A percentile compares a stretch with the other conserved stretches of the same genome.
These are phyloP conservation scores for Rhincodon typus DNA, from an alignment of 2,797 vertebrate species.

Conservation along the genomic window DNA sequence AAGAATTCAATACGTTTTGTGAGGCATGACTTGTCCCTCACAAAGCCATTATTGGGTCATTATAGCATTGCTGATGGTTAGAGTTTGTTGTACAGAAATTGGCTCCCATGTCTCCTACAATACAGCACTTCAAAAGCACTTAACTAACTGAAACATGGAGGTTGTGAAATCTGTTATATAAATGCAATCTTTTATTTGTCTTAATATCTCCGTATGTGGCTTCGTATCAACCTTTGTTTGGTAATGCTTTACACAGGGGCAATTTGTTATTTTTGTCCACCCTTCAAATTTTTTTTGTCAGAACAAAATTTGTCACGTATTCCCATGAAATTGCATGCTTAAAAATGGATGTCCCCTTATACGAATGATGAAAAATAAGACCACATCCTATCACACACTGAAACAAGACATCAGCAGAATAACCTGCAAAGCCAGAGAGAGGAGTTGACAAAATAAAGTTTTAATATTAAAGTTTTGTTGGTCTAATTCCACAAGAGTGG, in stretches of 20 bases:
- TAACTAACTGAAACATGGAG: too few species aligned
- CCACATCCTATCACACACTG: not conserved
- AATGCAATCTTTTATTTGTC: not conserved
- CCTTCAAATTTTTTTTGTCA: not conserved
- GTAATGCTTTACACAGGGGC: not conserved
- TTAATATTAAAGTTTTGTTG: not conserved
- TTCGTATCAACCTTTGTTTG: not conserved
- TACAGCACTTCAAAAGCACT: too few species aligned
- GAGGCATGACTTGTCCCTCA: too few species aligned
- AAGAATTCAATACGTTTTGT: too few species aligned
- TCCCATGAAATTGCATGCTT: not conserved
- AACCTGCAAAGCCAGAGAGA: not conserved
- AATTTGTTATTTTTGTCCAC: not conserved
- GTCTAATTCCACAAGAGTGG: not conserved
- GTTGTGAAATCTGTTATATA: too few species aligned
- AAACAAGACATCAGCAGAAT: not conserved
- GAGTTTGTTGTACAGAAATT: too few species aligned
- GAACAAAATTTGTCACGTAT: not conserved
- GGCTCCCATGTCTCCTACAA: too few species aligned
- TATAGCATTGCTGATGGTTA: too few species aligned
- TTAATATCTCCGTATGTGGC: not conserved
- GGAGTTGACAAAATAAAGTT: not conserved
- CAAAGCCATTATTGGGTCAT: too few species aligned
- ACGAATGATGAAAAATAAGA: not conserved
- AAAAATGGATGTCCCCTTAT: not conserved